These are phyloP conservation scores for Willowsia nigromaculata DNA, from an alignment of 2,888 invertebrate species.

Conservation along the genomic window DNA sequence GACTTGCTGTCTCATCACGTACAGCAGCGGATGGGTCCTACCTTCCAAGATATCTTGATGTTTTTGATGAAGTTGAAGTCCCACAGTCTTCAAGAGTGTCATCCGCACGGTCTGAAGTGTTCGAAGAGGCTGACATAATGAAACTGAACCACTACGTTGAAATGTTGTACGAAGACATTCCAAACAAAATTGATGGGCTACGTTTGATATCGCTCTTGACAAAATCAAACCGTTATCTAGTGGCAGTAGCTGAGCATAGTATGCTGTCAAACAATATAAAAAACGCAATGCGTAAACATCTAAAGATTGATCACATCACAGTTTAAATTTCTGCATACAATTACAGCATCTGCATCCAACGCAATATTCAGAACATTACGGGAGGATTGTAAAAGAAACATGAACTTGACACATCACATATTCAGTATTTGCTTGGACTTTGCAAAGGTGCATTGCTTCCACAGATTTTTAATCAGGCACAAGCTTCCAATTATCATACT, in stretches of 20 bases:
- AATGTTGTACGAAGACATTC: constrained; percentile 71
- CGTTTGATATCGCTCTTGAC: constrained; percentile 60
- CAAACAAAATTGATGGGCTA: constrained; percentile 61
- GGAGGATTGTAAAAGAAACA: constrained; percentile 66
- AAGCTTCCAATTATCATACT: constrained; percentile 50
- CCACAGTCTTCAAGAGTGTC: not conserved
- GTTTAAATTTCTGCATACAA: too few relatives aligned
- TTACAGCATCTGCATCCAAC: constrained; percentile 70
- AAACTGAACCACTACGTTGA: constrained; percentile 72
- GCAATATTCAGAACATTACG: constrained; percentile 72
- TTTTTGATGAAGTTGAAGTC: constrained; percentile 69
- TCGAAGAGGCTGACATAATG: constrained; percentile 65
- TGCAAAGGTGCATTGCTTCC: constrained; percentile 70
- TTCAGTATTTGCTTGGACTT: constrained; percentile 67
- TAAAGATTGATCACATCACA: too few relatives aligned
- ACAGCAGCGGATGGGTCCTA: constrained; percentile 71
- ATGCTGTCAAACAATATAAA: not conserved
- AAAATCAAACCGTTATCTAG: constrained; percentile 54
- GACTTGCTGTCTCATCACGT: constrained; percentile 48
- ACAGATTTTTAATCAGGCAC: constrained; percentile 63
- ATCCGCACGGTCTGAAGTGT: not conserved
- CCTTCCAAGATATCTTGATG: constrained; percentile 71
- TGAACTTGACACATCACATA: constrained; percentile 57
- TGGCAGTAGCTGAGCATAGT: constrained; percentile 69
- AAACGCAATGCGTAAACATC: not conserved